Evolutionary conservation across 2,113 vertebrate genomes (phyloP), one percentile per base, ranked within the genome.

Genomic region (Bufo gargarizans): DNA sequence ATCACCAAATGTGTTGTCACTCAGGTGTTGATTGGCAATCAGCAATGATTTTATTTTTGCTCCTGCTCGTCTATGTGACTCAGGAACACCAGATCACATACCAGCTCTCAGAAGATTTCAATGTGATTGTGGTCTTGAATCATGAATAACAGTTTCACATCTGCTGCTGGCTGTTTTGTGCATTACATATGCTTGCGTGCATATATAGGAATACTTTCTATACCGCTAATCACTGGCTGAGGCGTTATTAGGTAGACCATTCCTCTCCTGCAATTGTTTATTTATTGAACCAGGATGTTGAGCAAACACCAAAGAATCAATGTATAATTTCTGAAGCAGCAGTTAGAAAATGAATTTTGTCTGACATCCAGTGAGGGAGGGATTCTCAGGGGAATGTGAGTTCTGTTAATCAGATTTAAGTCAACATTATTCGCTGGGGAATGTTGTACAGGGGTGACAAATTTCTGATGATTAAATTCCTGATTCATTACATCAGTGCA

Each of bases 261-360:
- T 49, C 61, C 78, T 67, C 72, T 77, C 16, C 50, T 69, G 49
- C 10, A 77, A 84, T 78, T 89, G 82, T 84, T 67, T 89, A 77
- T 84, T 89, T 89, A 89, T 89, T 89, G 87, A 83, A 84, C 72
- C 9, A 65, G 33, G 72, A 77, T 78, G 72, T 89, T 89, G 81
- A 83, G 56, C 87, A 88, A 88, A 63, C 80, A 63, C 56, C 67
- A 59, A 61, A 69, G 69, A 88, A 88, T 88, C 87, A 88, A 88
- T 84, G 80, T 77, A 88, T 88, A 88, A 88, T 88, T 88, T 88
- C 56, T 53, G 53, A 22, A 84, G 74, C 82, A 69, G 72, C 72
- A 14, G 87, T 65, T 69, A 20, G 59, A 76, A 84, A 89, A 89
- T 89, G 72, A 89, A 84, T 84, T 76, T 77, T 88, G 58, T 82